Base-by-base conservation (phyloP, 2,113 vertebrate species). In the Planiliza haematocheilus region DNA sequence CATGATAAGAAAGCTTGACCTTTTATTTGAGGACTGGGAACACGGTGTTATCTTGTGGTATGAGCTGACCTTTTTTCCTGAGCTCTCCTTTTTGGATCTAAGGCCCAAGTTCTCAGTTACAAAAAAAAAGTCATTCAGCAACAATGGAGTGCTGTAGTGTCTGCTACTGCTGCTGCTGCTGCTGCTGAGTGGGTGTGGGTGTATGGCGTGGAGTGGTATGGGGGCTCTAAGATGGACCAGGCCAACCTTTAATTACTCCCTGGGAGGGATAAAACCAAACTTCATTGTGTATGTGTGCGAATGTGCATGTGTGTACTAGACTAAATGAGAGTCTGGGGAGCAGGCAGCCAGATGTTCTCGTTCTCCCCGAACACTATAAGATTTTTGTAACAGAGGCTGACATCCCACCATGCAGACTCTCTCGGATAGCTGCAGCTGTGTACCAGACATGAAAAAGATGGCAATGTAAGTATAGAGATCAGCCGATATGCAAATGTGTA, bases 221-320 rank as follows among this genome's bases (percentile, higher is more conserved):
- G 39, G 16, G 64, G 45, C 51, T 65, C 63, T 7, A 58, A 74
- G 56, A 77, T 43, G 70, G 53, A 82, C 45, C 30, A 20, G 18
- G 41, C 61, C 41, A 69, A 55, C 21, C 36, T 83, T 79, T 88
- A 88, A 90, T 88, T 85, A 83, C 77, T 85, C 43, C 80, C 74
- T 39, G 7, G 41, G 82, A 79, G 88, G 59, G 36, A 58, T 46
- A 46, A 77, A 68, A 83, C 43, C 16, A 63, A 65, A 81, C 63
- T 65, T 10, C 39, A 45, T 1, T 53, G 17, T 70, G 55, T 18
- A 7, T 61, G 13, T 14, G 41, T 10, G 2, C 49, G 10, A 34
- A 36, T 16, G 14, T 49, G 46, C 9, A 12, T 74, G 58, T 34
- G 37, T 56, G 53, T 17, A 34, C 13, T n/a, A 16, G 20, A 71